These are phyloP conservation scores for Cuculus canorus DNA, from an alignment of 2,797 vertebrate genomes.

Conservation along the genomic window DNA sequence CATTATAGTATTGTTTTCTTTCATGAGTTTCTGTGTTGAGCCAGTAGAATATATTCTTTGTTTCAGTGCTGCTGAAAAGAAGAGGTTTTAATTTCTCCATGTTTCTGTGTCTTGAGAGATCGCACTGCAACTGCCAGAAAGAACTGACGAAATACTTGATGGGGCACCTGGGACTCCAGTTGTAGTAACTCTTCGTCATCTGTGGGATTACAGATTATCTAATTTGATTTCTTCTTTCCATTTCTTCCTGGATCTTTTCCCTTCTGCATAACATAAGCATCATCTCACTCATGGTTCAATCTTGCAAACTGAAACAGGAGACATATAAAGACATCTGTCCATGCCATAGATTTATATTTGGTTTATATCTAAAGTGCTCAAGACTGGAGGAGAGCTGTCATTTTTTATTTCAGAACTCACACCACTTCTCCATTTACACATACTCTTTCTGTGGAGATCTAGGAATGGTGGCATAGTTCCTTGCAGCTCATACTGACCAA, in stretches of 20 bases:
- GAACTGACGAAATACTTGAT: not conserved
- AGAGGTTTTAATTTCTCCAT: not conserved
- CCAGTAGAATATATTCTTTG: not conserved
- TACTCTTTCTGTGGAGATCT: not conserved
- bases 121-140: not conserved
- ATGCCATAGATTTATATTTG: not conserved
- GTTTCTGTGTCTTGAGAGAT: not conserved
- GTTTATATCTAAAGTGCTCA: not conserved
- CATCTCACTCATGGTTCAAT: not conserved
- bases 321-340: not conserved
- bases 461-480: not conserved
- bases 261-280: not conserved
- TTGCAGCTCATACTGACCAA: not conserved
- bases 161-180: not conserved
- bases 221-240: not conserved
- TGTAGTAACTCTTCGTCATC: not conserved
- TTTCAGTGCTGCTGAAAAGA: not conserved
- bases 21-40: not conserved
- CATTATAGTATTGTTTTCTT: not conserved
- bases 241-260: not conserved
- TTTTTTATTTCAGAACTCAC: not conserved
- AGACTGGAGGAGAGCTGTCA: not conserved
- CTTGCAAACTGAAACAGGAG: not conserved
- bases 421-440: not conserved
- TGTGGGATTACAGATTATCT: not conserved